phyloP scores from a whole-genome alignment of 2,113 vertebrate species.

The Sclerurus mexicanus region DNA sequence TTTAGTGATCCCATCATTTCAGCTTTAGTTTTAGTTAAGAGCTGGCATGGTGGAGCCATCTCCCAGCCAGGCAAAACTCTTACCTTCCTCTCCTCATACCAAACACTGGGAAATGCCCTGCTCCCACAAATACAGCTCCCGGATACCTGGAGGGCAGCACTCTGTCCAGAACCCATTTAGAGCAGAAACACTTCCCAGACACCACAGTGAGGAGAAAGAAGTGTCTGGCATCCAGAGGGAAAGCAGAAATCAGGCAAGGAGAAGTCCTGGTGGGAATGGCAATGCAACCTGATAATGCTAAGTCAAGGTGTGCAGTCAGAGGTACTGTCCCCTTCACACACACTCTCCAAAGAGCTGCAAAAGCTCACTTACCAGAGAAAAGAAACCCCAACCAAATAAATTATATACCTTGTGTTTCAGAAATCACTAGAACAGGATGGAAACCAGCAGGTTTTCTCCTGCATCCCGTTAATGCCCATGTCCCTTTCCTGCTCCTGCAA shows the following conservation, averaged over 20 bases:
- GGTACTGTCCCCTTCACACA: neutral
- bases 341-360: neutral
- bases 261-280: neutral
- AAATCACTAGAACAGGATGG: neutral
- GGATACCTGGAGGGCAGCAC: neutral
- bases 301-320: neutral
- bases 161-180: neutral
- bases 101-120: neutral
- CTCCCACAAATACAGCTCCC: neutral
- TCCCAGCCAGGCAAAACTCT: neutral
- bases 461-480: rapidly evolving
- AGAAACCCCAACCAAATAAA: neutral
- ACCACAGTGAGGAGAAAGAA: rapidly evolving
- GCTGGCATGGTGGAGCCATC: neutral
- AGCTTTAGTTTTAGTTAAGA: neutral
- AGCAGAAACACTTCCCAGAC: neutral
- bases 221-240: neutral
- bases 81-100: neutral
- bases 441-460: neutral
- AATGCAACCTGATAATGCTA: neutral
- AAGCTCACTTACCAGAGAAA: neutral
- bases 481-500: neutral
- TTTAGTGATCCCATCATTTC: conserved; percentile 1
- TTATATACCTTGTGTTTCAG: neutral
- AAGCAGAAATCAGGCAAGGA: neutral